Evolutionary conservation across 2,888 invertebrate species (phyloP).

Genomic region (Drosophila birchii): DNA sequence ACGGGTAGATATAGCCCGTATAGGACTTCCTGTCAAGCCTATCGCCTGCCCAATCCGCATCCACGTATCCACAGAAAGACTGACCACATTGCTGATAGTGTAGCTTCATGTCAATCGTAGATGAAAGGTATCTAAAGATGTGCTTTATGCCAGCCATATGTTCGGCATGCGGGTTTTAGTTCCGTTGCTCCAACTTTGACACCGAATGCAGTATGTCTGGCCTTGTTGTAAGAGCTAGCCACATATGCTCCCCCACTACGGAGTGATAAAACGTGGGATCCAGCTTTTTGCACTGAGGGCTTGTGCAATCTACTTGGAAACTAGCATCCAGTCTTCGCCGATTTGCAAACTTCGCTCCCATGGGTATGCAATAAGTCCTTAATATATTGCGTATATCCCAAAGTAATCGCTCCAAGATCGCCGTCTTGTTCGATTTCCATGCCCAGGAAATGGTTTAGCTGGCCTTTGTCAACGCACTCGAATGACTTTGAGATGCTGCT

Average conservation of each 20-base stretch:
- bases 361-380: neutral
- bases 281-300: neutral
- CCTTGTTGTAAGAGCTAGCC: neutral
- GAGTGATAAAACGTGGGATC: neutral
- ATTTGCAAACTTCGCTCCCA: neutral
- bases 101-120: neutral
- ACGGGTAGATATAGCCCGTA: too few relatives aligned
- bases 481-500: neutral
- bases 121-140: neutral
- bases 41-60: neutral
- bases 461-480: neutral
- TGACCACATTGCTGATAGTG: neutral
- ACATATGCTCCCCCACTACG: neutral
- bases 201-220: neutral
- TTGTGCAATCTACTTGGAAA: neutral
- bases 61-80: neutral
- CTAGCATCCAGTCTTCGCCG: neutral
- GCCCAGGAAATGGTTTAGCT: neutral
- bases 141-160: neutral
- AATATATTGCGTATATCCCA: neutral
- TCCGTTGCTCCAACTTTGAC: neutral
- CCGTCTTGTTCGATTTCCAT: conserved; percentile 3
- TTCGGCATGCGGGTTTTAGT: neutral
- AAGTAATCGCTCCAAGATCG: neutral
- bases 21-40: too few relatives aligned